These are phyloP conservation scores for Toxotes jaculatrix DNA, from an alignment of 2,113 vertebrate species.

Conservation along the genomic window DNA sequence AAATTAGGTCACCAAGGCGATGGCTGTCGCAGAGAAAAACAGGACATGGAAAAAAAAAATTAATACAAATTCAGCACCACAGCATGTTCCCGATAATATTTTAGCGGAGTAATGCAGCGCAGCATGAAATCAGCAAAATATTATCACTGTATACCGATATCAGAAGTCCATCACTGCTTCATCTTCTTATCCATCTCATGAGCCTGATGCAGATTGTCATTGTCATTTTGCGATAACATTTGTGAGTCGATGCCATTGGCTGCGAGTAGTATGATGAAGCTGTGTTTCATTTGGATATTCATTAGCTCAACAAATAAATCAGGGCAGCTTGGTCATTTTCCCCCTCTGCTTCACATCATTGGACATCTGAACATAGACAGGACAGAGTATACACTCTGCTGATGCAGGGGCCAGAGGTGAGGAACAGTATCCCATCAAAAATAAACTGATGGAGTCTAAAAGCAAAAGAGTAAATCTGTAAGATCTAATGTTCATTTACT, in stretches of 20 bases:
- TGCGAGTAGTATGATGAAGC: background rate
- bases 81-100: background rate
- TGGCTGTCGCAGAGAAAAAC: background rate
- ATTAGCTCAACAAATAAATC: constrained; percentile 26
- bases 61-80: constrained; percentile 2
- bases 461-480: too few relatives aligned
- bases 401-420: too few relatives aligned
- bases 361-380: too few relatives aligned
- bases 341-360: background rate
- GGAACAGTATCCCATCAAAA: too few relatives aligned
- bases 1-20: constrained; percentile 55
- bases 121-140: constrained; percentile 3
- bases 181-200: background rate
- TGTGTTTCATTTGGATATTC: constrained; percentile 33
- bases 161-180: background rate
- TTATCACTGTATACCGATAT: too few relatives aligned
- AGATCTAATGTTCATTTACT: background rate
- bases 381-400: too few relatives aligned
- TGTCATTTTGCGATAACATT: background rate
- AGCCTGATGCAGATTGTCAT: background rate
- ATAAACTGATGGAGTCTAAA: too few relatives aligned
- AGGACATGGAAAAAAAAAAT: background rate
- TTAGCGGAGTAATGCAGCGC: constrained; percentile 4
- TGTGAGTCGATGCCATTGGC: constrained; percentile 21
- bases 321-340: background rate